Base-by-base conservation (phyloP, 2,888 invertebrate genomes). In the Linnaemya tessellans region DNA sequence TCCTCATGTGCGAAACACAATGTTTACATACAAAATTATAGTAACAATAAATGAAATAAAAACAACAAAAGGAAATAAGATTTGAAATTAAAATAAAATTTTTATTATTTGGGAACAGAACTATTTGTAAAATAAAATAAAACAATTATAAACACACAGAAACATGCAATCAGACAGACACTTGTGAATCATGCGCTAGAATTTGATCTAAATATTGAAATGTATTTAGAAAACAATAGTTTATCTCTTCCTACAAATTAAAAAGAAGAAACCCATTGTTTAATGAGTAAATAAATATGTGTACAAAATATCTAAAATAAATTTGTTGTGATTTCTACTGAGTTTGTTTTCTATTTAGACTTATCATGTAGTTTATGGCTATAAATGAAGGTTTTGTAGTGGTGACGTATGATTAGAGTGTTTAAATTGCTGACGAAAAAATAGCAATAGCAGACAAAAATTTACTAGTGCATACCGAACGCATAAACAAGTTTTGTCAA, bases 181-280 rank as follows among this genome's bases (percentile, higher is more conserved):
- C 20, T 49, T 46, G 43, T 67, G 73, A 80, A 25, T 73, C 65
- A 67, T 65, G 35, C 38, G 22, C n/a, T 11, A 65, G 15, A 41
- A 73, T 73, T 73, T 38, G 10, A 65, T 58, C 11, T 67, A 77
- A 70, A 77, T 41, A 15, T 74, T 56, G 3, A 70, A 71, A 77
- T 75, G 13, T 46, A 38, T 70, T 73, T 25, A 18, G 65, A 77
- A 65, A 80, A 80, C 73, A 70, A 71, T 81, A 68, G 73, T 81
- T 75, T 62, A 62, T 75, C 62, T 60, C 30, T 81, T 81, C 30
- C 62, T 54, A 41, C 30, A 5, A 30, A 30, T 30, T n/a, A 30
- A 30, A 30, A 30, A 30, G 25, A 75, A 64, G 35, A 49, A 75
- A 54, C 30, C 35, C 20, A 38, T n/a, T 74, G n/a, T 62, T 75